phyloP scores from a whole-genome alignment of 2,888 invertebrate genomes.

The Colostygia pectinataria region DNA sequence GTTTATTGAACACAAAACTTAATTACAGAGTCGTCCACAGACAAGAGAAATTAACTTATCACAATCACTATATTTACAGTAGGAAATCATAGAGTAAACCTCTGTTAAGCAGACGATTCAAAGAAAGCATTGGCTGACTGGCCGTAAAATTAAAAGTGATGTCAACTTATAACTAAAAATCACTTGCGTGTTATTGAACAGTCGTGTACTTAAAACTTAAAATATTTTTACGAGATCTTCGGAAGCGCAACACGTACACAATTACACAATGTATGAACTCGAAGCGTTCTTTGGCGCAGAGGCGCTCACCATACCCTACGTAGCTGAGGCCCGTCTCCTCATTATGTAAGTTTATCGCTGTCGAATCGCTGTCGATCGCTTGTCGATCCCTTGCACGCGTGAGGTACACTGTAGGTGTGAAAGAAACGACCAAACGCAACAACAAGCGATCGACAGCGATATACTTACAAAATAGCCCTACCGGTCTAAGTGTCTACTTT shows the following conservation, averaged over 20 bases:
- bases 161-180: constrained; percentile 61
- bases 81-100: constrained; percentile 25
- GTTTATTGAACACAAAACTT: constrained; percentile 64
- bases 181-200: constrained; percentile 72
- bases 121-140: too few species aligned
- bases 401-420: too few species aligned
- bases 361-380: too few species aligned
- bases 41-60: constrained; percentile 25
- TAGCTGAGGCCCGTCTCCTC: not conserved
- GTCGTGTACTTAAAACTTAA: constrained; percentile 76
- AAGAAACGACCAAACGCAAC: too few species aligned
- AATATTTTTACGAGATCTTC: constrained; percentile 80
- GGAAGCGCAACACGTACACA: constrained; percentile 77
- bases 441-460: too few species aligned
- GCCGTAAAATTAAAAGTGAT: constrained; percentile 46
- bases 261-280: constrained; percentile 61
- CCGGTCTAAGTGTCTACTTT: too few species aligned
- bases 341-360: too few species aligned
- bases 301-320: constrained; percentile 25
- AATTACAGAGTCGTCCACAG: constrained; percentile 38
- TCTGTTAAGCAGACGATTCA: constrained; percentile 47
- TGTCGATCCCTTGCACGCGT: too few species aligned
- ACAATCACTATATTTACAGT: constrained; percentile 34
- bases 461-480: too few species aligned
- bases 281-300: constrained; percentile 30